Conservation (phyloP, 2,888 invertebrate genomes). For the Lagria hirta region DNA sequence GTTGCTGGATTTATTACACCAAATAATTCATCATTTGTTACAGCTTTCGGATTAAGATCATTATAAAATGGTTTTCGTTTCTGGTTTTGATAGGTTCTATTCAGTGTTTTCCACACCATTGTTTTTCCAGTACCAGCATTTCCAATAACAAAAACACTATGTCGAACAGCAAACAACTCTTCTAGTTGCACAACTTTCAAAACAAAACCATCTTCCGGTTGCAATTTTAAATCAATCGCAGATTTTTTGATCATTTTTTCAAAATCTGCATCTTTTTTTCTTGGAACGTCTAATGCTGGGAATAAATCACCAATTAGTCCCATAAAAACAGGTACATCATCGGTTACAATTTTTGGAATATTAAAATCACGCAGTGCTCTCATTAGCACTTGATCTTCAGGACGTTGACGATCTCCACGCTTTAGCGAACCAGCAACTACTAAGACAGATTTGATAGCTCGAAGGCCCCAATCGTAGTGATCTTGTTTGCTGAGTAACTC, state of each 20-base stretch:
- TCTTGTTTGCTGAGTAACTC: constrained; percentile 93
- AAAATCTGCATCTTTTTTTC: constrained; percentile 82
- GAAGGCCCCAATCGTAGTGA: constrained; percentile 95
- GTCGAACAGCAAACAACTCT: constrained; percentile 89
- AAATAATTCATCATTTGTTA: constrained; percentile 93
- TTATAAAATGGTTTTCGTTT: constrained; percentile 81
- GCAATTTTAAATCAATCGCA: constrained; percentile 78
- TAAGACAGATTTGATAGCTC: constrained; percentile 93
- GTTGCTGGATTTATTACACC: constrained; percentile 93
- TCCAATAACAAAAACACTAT: constrained; percentile 77
- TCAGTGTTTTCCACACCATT: constrained; percentile 89
- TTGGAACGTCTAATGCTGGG: constrained; percentile 88
- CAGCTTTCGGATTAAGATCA: constrained; percentile 95
- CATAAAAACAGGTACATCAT: constrained; percentile 90
- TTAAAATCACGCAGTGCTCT: constrained; percentile 92
- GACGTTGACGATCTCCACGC: constrained; percentile 71
- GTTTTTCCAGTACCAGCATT: constrained; percentile 90
- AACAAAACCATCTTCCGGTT: constrained; percentile 88
- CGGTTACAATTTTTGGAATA: constrained; percentile 91
- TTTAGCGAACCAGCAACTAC: constrained; percentile 92
- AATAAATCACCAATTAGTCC: constrained; percentile 91
- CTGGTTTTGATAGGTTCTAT: constrained; percentile 78
- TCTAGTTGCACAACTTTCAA: constrained; percentile 88
- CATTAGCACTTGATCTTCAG: constrained; percentile 94
- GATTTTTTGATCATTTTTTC: constrained; percentile 78